Conservation (phyloP, 2,888 invertebrate species). For the Watsonalla cultraria region DNA sequence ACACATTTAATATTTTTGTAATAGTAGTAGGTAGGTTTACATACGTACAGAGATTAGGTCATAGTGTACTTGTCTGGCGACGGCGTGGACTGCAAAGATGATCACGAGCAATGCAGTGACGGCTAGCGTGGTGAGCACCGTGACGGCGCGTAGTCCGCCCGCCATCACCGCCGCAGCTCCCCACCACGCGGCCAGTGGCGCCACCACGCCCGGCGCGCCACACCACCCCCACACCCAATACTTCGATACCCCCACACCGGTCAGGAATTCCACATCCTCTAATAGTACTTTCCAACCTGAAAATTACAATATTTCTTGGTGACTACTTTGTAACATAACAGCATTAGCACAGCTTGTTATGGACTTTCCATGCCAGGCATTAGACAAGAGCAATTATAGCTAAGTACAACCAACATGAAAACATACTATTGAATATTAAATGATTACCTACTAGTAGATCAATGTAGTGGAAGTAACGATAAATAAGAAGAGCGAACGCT, state of each 20-base stretch:
- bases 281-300: constrained; percentile 54
- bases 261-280: constrained; percentile 60
- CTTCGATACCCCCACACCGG: constrained; percentile 32
- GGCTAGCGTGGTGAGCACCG: constrained; percentile 14
- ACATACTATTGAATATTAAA: too few relatives aligned
- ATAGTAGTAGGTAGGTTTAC: too few relatives aligned
- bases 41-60: constrained; percentile 41
- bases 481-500: too few relatives aligned
- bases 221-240: constrained; percentile 59
- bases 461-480: too few relatives aligned
- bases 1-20: constrained; percentile 4
- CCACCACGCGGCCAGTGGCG: constrained; percentile 51
- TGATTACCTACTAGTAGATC: too few relatives aligned
- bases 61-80: constrained; percentile 57
- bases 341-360: too few relatives aligned
- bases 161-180: constrained; percentile 16
- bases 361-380: too few relatives aligned
- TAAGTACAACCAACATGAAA: too few relatives aligned
- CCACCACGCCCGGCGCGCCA: constrained; percentile 34
- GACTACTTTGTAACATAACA: too few relatives aligned
- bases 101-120: constrained; percentile 25
- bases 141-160: constrained; percentile 30
- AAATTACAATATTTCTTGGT: constrained; percentile 1
- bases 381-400: too few relatives aligned
- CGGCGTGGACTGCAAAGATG: constrained; percentile 31